Evolutionary conservation across 2,888 invertebrate genomes (phyloP).

Genomic region (Rhagonycha lutea): DNA sequence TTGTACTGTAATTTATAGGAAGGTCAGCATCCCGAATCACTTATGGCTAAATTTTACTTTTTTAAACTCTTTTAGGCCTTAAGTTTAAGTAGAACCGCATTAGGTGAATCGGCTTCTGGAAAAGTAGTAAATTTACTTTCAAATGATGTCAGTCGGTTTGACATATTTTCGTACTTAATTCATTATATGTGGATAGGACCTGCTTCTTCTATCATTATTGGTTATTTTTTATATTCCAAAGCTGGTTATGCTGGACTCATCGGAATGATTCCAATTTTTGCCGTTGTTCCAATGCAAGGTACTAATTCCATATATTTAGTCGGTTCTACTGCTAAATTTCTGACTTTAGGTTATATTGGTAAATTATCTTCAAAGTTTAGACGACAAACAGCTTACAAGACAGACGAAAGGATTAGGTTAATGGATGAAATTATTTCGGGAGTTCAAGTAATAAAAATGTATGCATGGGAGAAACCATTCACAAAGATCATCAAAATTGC

Average conservation of each 20-base stretch:
- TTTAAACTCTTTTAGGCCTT: constrained; percentile 63
- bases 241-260: constrained; percentile 75
- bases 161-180: constrained; percentile 78
- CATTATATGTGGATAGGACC: constrained; percentile 91
- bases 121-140: constrained; percentile 92
- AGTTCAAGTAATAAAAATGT: constrained; percentile 84
- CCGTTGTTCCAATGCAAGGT: constrained; percentile 86
- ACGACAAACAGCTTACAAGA: constrained; percentile 78
- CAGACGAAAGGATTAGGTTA: constrained; percentile 86
- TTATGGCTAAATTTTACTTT: neutral
- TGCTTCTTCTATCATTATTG: constrained; percentile 65
- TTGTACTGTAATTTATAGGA: constrained; percentile 83
- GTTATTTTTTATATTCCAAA: constrained; percentile 76
- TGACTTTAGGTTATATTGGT: constrained; percentile 62
- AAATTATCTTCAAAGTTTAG: constrained; percentile 69
- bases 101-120: constrained; percentile 79
- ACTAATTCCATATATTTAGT: neutral
- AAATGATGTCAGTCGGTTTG: constrained; percentile 92
- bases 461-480: constrained; percentile 75
- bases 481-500: constrained; percentile 63
- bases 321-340: neutral
- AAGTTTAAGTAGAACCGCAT: constrained; percentile 69
- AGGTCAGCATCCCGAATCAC: constrained; percentile 62
- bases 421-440: constrained; percentile 95
- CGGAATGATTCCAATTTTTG: constrained; percentile 76